phyloP scores from a whole-genome alignment of 2,888 invertebrate genomes.

The Andrena haemorrhoa region DNA sequence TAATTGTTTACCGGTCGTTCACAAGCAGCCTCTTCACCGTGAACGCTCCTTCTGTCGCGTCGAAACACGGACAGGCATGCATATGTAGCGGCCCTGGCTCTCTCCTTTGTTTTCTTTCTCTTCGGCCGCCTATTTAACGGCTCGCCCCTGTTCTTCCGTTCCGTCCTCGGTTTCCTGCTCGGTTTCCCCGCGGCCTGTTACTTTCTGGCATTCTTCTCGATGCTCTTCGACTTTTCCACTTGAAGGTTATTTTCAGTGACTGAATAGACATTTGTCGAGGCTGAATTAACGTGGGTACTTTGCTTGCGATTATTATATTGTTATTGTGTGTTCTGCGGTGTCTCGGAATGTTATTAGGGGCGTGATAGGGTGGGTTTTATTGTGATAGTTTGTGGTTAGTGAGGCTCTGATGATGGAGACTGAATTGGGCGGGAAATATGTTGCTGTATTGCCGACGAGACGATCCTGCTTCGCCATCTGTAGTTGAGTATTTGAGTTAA shows the following conservation, averaged over 20 bases:
- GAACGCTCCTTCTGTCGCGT: slow-evolving; percentile 58
- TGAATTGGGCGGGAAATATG: neutral
- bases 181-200: neutral
- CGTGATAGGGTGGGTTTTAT: too few species aligned
- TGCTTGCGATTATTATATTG: too few species aligned
- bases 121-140: slow-evolving; percentile 44
- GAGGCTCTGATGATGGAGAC: neutral
- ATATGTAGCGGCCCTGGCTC: slow-evolving; percentile 62
- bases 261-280: too few species aligned
- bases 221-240: neutral
- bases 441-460: neutral
- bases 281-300: too few species aligned
- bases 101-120: slow-evolving; percentile 52
- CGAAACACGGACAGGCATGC: slow-evolving; percentile 52
- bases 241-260: too few species aligned
- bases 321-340: too few species aligned
- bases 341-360: too few species aligned
- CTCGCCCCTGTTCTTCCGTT: slow-evolving; percentile 40
- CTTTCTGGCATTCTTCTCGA: slow-evolving; percentile 12
- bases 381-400: neutral
- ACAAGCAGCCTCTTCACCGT: slow-evolving; percentile 62
- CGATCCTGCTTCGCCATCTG: slow-evolving; percentile 37
- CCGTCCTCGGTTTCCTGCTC: slow-evolving; percentile 47
- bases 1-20: slow-evolving; percentile 75
- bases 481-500: neutral